Evolutionary conservation across 2,113 vertebrate genomes (phyloP), one percentile per base, ranked within the genome.

Genomic region (Catagonus wagneri): DNA sequence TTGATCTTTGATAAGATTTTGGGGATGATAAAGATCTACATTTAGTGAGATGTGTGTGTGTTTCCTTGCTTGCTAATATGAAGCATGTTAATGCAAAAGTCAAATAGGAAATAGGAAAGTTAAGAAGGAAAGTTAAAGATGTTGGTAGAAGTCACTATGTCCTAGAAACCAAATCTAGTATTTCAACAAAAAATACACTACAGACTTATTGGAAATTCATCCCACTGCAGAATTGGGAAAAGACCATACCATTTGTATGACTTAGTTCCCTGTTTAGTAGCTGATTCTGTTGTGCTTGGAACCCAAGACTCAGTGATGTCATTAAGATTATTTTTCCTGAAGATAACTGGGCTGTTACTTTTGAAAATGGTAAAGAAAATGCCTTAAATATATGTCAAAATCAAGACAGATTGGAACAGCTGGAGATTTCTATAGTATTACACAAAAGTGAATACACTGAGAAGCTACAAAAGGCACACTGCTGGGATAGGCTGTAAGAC

Each of bases 311-410:
- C 71, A 44, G 17, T 50, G 44, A 76, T 36, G 39, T n/a, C 13
- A 54, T 69, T 65, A 83, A 54, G 11, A 52, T 89, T 89, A 60
- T 63, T 50, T 92, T 34, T 92, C 14, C 14, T 88, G 39, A 93
- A 93, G 58, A 91, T 75, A 91, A 93, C 27, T 84, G 12, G 89
- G 36, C 1, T 61, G 52, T 72, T 94, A 61, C 84, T 87, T 94
- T 75, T 89, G 63, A 17, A 90, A 95, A 85, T 89, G 32, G 66
- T 92, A 74, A 84, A 84, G 13, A 90, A 95, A 92, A 86, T 87
- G 58, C 34, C 65, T 25, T 96, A 69, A 94, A 66, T 93, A 22
- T 23, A 66, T 76, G 44, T 60, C 79, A 81, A 22, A 63, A 25
- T 93, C 90, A 83, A 95, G 54, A 54, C 44, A 93, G 17, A 80